Evolutionary conservation across 2,113 vertebrate genomes (phyloP).

Genomic region (Oncorhynchus tshawytscha): DNA sequence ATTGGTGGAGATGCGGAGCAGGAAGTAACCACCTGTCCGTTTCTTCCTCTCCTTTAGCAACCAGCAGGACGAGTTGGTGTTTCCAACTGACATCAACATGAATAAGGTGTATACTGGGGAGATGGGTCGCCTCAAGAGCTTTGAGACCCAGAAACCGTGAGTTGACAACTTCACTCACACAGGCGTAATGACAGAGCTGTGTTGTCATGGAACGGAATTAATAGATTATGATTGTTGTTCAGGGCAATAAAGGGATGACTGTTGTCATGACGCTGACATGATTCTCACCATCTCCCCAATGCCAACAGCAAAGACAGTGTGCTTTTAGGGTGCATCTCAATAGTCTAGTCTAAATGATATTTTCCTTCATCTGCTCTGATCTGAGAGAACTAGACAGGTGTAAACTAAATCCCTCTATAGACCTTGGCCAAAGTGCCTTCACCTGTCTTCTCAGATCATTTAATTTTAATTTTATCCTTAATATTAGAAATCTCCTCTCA

Average conservation of each 20-base stretch:
- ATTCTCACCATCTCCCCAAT: not conserved
- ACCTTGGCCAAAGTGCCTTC: too few species aligned
- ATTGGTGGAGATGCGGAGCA: slow-evolving; percentile 3
- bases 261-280: not conserved
- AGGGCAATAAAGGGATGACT: not conserved
- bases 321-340: not conserved
- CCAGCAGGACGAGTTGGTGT: slow-evolving; percentile 82
- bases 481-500: too few species aligned
- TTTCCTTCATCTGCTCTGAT: too few species aligned
- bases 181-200: not conserved
- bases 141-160: slow-evolving; percentile 85
- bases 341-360: not conserved
- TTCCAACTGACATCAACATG: slow-evolving; percentile 71
- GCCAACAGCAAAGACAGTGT: not conserved
- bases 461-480: too few species aligned
- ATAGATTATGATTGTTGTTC: not conserved
- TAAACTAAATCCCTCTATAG: too few species aligned
- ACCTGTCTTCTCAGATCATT: too few species aligned
- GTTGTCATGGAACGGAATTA: not conserved
- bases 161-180: slow-evolving; percentile 46
- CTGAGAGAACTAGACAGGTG: not conserved
- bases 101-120: slow-evolving; percentile 79
- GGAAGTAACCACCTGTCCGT: not conserved
- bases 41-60: slow-evolving; percentile 64
- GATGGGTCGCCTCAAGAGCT: slow-evolving; percentile 84